Evolutionary conservation across 2,113 vertebrate genomes (phyloP), one percentile per base, ranked within the genome.

Genomic region (Protobothrops flavoviridis): DNA sequence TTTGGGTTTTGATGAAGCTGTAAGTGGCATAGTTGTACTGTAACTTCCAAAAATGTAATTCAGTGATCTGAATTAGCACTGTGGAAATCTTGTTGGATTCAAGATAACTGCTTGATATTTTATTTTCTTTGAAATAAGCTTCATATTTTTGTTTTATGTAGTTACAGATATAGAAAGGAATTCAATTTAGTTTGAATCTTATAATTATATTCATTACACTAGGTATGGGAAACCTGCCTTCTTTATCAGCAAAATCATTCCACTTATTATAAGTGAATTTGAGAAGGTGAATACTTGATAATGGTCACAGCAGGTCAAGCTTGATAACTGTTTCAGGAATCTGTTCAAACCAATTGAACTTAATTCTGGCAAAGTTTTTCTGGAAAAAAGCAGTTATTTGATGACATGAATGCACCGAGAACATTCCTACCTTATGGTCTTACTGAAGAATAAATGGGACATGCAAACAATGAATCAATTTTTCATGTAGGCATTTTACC

Each of bases 1-100:
- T 95, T 97, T 99, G 98, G 99, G 99, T 20, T 99, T 97, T 20
- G 98, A 99, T 0, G 99, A 99, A 95, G 98, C 98, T 94, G 99
- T 99, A 94, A 96, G 99, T 96, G 26, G 0, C 0, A 24, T 50
- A n/a, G 1, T 88, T n/a, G 5, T 57, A 33, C 8, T 56, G 53
- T 26, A 85, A 50, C 33, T 17, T 50, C 8, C 29, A 2, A 56
- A 53, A 39, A 45, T 24, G 12, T 10, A 50, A n/a, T 64, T 52
- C 55, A 43, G 21, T 33, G 17, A 92, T 45, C 21, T 29, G 1
- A 89, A 69, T 69, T 69, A 57, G 20, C 24, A 53, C n/a, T 39
- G 21, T 20, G n/a, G 20, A 39, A 33, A 33, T 74, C 9, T 5
- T 45, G 4, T 5, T 91, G 15, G 15, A 57, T 48, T 48, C 10